Base-by-base conservation (phyloP, 2,888 invertebrate genomes). In the Pachliopta kotzebuea region DNA sequence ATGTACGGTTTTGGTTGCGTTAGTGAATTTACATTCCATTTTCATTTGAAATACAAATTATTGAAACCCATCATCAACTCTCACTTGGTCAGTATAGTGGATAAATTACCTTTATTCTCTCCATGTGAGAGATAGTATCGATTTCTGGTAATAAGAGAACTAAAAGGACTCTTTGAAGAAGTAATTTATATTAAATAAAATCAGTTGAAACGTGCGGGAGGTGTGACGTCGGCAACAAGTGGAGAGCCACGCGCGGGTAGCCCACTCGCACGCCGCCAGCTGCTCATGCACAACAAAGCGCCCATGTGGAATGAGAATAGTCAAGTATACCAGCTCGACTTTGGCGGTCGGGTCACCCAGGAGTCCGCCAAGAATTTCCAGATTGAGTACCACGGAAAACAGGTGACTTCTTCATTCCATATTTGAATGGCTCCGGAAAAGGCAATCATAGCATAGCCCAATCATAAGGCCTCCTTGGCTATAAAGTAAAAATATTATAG, bases 361-460 rank as follows among this genome's bases (percentile, higher is more conserved):
- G 99, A 99, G 86, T 99, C 98, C 54, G 99, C 99, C 20, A 99
- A 99, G 90, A 99, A 99, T 92, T 99, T 99, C 86, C 99, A 99
- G 92, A 99, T 99, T 65, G 99, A 99, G 87, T 98, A 97, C 84
- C 94, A 97, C 73, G 98, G 97, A 70, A 98, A 98, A 90, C 98
- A 99, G 95, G 98, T 98, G 75, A 77, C 45, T n/a, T 2, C 1
- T 45, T 18, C 3, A 37, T 45, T 45, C 0, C 45, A 45, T 45
- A 45, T n/a, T n/a, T n/a, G n/a, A n/a, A n/a, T n/a, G n/a, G n/a
- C n/a, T n/a, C n/a, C n/a, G n/a, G n/a, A n/a, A n/a, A n/a, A n/a
- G n/a, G n/a, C n/a, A n/a, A n/a, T n/a, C n/a, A n/a, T n/a, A n/a
- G n/a, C n/a, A n/a, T n/a, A n/a, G n/a, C n/a, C n/a, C n/a, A n/a